Evolutionary conservation across 2,113 vertebrate species (phyloP).

Genomic region (Pluvianellus socialis): DNA sequence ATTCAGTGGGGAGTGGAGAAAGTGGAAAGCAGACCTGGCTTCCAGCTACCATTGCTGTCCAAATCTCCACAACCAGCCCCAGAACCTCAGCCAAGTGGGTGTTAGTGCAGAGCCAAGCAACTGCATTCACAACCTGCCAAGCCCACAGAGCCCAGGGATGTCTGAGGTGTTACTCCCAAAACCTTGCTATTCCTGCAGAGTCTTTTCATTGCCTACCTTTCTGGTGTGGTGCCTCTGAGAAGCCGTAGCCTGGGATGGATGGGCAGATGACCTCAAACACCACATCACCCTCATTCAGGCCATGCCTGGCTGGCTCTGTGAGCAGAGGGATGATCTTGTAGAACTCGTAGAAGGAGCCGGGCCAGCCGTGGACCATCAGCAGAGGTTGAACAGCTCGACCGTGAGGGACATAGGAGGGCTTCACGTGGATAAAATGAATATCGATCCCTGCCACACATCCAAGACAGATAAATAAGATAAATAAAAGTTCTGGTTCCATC

Average conservation of each 20-base stretch:
- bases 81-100: background rate
- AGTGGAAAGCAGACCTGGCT: background rate
- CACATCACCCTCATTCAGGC: slow-evolving; percentile 47
- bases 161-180: background rate
- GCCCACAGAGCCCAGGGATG: no score
- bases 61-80: background rate
- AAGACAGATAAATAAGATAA: slow-evolving; percentile 24
- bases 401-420: slow-evolving; percentile 62
- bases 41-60: background rate
- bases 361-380: slow-evolving; percentile 89
- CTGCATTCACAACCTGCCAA: background rate
- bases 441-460: slow-evolving; percentile 77
- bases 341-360: slow-evolving; percentile 90
- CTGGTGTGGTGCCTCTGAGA: slow-evolving; percentile 84
- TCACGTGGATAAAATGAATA: slow-evolving; percentile 86
- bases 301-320: slow-evolving; percentile 53
- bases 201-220: slow-evolving; percentile 47
- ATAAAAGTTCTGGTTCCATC: background rate
- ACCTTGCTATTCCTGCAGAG: background rate
- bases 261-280: slow-evolving; percentile 89
- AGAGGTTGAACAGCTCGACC: slow-evolving; percentile 76
- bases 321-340: slow-evolving; percentile 87
- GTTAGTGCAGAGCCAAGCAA: background rate
- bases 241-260: slow-evolving; percentile 89
- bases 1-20: background rate